A percentile compares a stretch with the other conserved stretches of the same genome.
These are phyloP conservation scores for Tenthredo notha DNA, from an alignment of 2,888 invertebrate species.

Conservation along the genomic window DNA sequence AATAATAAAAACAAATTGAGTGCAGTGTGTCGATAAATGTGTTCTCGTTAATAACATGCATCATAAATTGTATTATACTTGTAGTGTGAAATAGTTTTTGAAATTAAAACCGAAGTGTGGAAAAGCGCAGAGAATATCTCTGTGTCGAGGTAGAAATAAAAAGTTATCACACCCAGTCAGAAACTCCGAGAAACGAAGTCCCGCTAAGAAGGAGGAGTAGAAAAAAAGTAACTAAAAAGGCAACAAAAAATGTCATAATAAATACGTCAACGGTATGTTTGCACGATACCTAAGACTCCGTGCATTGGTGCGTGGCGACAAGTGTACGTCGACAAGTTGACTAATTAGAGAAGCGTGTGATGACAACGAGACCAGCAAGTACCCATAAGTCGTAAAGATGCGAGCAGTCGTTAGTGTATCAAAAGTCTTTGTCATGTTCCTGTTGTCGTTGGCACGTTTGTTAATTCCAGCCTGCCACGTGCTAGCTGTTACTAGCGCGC, in stretches of 20 bases:
- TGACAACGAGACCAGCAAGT: slow-evolving; percentile 47
- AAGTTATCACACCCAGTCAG: neutral
- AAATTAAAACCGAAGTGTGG: neutral
- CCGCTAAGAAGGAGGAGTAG: neutral
- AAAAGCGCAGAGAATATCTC: neutral
- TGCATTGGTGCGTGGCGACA: slow-evolving; percentile 44
- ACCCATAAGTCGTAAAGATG: slow-evolving; percentile 43
- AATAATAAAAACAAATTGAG: slow-evolving; percentile 5
- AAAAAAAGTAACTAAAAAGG: neutral
- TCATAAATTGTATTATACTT: neutral
- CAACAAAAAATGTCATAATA: neutral
- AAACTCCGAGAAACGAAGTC: neutral
- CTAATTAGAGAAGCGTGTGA: slow-evolving; percentile 44
- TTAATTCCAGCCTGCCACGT: slow-evolving; percentile 66
- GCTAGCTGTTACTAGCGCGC: slow-evolving; percentile 75
- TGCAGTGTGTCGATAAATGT: slow-evolving; percentile 16
- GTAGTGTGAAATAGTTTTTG: slow-evolving; percentile 26
- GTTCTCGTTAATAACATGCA: neutral
- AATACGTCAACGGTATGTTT: slow-evolving; percentile 24
- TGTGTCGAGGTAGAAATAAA: neutral
- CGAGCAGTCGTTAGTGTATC: slow-evolving; percentile 28
- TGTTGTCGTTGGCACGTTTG: slow-evolving; percentile 49
- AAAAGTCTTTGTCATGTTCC: slow-evolving; percentile 46
- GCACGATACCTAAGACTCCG: slow-evolving; percentile 4
- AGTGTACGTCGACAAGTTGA: slow-evolving; percentile 50